Base-by-base conservation (phyloP, 2,888 invertebrate species). In the Aphrophora alni region DNA sequence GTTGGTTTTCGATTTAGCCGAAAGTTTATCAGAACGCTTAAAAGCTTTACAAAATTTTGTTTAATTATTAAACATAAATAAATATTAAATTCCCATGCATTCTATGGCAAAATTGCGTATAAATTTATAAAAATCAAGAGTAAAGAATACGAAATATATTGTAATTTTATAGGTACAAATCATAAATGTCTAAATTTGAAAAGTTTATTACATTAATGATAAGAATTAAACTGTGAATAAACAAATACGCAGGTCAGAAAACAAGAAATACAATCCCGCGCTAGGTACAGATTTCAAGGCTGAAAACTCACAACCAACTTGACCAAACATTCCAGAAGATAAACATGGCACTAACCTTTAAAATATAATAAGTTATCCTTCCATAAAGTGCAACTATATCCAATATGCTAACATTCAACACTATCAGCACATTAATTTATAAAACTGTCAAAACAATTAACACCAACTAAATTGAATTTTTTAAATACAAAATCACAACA, bases 261-360 rank as follows among this genome's bases (percentile, higher is more conserved):
- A 21, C 21, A 12, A 59, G 59, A 21, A 59, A 59, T 59, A 21
- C 59, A 59, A 59, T 59, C 59, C 59, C 59, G 59, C 59, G 59
- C 59, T 59, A 59, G n/a, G 59, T 59, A 59, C 59, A 59, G 59
- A 59, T 59, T 59, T 59, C 59, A 59, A 59, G 59, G 59, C 59
- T 59, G 59, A 21, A 59, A 59, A 21, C 59, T 21, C 10, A 59
- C 59, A 59, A 59, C 59, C 59, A 59, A 59, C 59, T 59, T 59
- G 59, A 21, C 59, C 59, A 59, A 59, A 59, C 59, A 59, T 59
- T 59, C 59, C 59, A 59, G 59, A 59, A 59, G 59, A 21, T 59
- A 59, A 59, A 59, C 59, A 59, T 59, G 59, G 21, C 59, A 59
- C 59, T 59, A 59, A 59, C 59, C 59, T 59, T 59, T 59, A 59